Evolutionary conservation across 2,888 invertebrate genomes (phyloP), one percentile per base, ranked within the genome.

Genomic region (Neelides folsomi): DNA sequence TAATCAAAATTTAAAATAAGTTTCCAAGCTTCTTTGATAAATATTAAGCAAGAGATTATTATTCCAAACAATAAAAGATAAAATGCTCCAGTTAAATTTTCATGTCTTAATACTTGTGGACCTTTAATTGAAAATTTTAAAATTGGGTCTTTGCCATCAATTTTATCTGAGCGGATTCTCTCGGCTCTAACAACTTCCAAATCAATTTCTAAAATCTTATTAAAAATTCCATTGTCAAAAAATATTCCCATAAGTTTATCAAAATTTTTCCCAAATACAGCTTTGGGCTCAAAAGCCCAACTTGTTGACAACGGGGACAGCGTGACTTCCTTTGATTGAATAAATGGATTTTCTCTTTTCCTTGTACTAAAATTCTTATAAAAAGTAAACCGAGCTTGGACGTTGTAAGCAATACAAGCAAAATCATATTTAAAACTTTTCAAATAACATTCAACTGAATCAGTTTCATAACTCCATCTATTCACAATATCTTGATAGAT

Each of bases 341-440:
- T 50, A 1, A 55, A 18, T 1, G 55, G 55, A 40, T 40, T 49
- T 13, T 42, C 49, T 10, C 46, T 36, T 16, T 47, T 36, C 16
- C 18, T 20, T 8, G 43, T 27, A 1, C 53, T 46, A 15, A 53
- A 35, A 36, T 56, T 56, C 34, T 41, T 44, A 19, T 55, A 49
- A 7, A 50, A 46, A 12, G 48, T 47, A 18, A 53, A 53, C 15
- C 53, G 49, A 4, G 51, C 53, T 15, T 39, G 39, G 2, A 49
- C 53, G n/a, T 9, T 27, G 51, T 53, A 56, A 15, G 51, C 49
- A 1, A 56, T 49, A 34, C 56, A 56, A 9, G 53, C 56, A 51
- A 56, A 56, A 10, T 53, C 47, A 6, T 10, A 27, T 3, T 19
- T 20, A 2, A 51, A 20, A 8, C 49, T 47, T 18, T 47, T 19